Percentiles rank a stretch among this genome's conserved stretches.
Conservation (phyloP, 2,888 invertebrate genomes). For the Idaea straminata region DNA sequence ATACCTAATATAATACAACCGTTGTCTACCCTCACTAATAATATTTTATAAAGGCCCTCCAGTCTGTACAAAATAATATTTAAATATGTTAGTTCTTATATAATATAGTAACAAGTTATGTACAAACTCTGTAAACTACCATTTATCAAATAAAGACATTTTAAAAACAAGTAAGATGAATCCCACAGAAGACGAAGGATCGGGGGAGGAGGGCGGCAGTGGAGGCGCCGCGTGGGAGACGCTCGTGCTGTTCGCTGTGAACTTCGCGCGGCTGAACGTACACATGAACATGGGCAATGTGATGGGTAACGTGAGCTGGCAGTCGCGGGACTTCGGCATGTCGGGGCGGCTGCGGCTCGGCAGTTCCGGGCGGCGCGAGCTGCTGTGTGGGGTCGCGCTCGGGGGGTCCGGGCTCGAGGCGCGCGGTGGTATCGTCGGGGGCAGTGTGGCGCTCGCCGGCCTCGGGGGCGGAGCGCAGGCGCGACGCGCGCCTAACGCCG, state of each 20-base stretch:
- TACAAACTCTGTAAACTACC: no score
- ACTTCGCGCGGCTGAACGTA: conserved; percentile 96
- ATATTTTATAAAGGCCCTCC: no score
- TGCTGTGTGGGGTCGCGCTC: conserved; percentile 92
- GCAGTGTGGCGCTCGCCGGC: conserved; percentile 95
- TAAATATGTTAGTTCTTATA: no score
- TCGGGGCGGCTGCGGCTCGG: conserved; percentile 96
- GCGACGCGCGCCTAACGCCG: conserved; percentile 88
- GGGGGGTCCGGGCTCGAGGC: conserved; percentile 96
- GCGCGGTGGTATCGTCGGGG: conserved; percentile 98
- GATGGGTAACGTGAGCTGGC: conserved; percentile 99
- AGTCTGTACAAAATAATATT: no score
- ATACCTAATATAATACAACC: no score
- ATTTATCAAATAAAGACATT: no score
- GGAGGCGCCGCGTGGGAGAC: conserved; percentile 94
- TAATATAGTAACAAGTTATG: no score
- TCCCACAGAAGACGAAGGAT: not conserved
- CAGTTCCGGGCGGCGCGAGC: conserved; percentile 95
- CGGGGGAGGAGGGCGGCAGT: not conserved
- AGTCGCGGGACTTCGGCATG: conserved; percentile 94
- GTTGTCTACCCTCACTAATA: no score
- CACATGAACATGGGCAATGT: conserved; percentile 99
- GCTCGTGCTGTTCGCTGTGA: conserved; percentile 95
- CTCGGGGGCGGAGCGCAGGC: conserved; percentile 92
- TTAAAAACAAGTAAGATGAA: no score